These are phyloP conservation scores for Rhincodon typus DNA, from an alignment of 2,797 vertebrate genomes.

Conservation along the genomic window DNA sequence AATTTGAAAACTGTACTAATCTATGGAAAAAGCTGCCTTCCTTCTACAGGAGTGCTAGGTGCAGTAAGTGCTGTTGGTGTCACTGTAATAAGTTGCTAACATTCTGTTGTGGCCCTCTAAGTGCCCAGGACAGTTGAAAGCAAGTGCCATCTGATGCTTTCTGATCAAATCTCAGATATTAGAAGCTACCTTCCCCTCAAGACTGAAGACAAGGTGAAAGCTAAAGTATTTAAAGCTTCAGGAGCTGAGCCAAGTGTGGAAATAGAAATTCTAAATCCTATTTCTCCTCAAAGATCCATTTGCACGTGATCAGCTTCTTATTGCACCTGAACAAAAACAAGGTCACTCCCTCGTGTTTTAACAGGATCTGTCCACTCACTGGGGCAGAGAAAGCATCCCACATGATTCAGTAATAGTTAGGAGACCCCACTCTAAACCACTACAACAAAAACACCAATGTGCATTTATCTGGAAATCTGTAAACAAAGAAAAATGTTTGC, in stretches of 20 bases:
- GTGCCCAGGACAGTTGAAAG: background rate
- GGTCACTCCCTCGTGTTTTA: background rate
- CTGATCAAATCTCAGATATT: background rate
- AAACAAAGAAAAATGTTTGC: background rate
- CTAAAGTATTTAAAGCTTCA: background rate
- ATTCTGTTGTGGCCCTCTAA: background rate
- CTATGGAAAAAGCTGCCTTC: background rate
- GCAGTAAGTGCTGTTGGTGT: background rate
- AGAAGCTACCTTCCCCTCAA: background rate
- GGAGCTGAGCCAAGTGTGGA: background rate
- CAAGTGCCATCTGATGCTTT: background rate
- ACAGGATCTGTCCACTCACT: background rate
- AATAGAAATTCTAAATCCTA: background rate
- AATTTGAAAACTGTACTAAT: background rate
- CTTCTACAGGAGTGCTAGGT: background rate
- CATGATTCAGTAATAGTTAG: background rate
- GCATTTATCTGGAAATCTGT: background rate
- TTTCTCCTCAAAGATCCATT: background rate
- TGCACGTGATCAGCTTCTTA: background rate
- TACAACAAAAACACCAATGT: background rate
- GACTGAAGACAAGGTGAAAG: background rate
- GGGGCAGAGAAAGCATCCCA: background rate
- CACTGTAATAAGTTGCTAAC: no score
- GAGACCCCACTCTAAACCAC: background rate
- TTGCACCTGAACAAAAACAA: background rate